phyloP scores from a whole-genome alignment of 1,140 invertebrate genomes.

The Cydia amplana region DNA sequence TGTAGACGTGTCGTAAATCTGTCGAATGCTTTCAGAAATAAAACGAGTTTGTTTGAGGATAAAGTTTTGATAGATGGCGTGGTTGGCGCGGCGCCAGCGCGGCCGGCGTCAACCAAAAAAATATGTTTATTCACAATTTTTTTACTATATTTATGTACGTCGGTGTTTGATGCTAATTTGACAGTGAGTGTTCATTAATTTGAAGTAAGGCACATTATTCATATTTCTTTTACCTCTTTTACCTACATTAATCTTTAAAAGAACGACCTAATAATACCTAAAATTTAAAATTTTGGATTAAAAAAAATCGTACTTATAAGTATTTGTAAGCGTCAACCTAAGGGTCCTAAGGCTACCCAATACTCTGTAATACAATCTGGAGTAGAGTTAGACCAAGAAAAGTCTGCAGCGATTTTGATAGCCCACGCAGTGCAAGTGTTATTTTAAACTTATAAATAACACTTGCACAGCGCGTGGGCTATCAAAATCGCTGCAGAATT shows the following conservation, averaged over 20 bases:
- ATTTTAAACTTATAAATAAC: no score
- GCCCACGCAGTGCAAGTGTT: no score
- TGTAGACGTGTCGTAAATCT: constrained; percentile 27
- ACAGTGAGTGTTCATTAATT: constrained; percentile 19
- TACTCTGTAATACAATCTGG: no score
- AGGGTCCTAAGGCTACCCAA: no score
- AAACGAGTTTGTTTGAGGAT: constrained; percentile 24
- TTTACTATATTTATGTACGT: constrained; percentile 2
- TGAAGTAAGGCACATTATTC: background rate
- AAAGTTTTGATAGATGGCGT: constrained; percentile 30
- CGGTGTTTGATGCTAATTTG: constrained; percentile 20
- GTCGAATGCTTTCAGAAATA: constrained; percentile 30
- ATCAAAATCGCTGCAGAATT: no score
- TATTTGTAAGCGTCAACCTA: no score
- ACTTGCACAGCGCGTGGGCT: no score
- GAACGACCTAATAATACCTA: background rate
- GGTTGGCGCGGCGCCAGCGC: background rate
- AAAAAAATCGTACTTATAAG: no score
- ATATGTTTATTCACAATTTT: constrained; percentile 10
- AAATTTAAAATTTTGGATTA: background rate
- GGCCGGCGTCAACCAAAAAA: background rate
- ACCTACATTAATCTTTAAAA: no score
- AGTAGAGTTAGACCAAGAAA: no score
- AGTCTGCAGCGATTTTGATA: no score
- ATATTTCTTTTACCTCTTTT: background rate